Conservation (phyloP, 92 coral and sea anemone genomes). For the Bergia sp. region DNA sequence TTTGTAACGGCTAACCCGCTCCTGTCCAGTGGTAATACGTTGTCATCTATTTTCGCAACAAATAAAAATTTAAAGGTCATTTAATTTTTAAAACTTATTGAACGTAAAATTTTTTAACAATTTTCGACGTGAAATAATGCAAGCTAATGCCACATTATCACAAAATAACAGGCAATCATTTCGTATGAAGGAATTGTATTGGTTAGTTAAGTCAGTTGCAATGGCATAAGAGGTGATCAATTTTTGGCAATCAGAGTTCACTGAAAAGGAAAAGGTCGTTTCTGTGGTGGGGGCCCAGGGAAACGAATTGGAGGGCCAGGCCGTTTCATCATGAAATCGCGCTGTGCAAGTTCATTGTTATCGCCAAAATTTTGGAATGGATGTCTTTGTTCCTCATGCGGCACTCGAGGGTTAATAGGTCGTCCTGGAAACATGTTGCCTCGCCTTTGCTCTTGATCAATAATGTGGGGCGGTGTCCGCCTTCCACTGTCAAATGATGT, state of each 20-base stretch:
- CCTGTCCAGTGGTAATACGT: background rate
- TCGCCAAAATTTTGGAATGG: constrained; percentile 35
- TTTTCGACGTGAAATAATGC: no score
- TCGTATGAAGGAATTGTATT: no score
- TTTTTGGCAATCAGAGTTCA: background rate
- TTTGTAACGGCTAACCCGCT: background rate
- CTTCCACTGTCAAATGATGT: constrained; percentile 71
- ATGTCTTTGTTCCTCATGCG: constrained; percentile 16
- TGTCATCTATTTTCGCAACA: background rate
- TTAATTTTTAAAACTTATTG: no score
- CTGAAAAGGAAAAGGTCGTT: constrained; percentile 35
- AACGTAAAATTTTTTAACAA: no score
- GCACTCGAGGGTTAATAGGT: constrained; percentile 37
- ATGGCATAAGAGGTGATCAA: background rate
- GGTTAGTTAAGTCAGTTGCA: background rate
- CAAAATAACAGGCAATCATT: no score
- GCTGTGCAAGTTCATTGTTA: constrained; percentile 37
- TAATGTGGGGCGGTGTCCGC: constrained; percentile 50
- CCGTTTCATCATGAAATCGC: constrained; percentile 36
- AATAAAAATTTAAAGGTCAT: background rate
- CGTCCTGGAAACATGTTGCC: constrained; percentile 32
- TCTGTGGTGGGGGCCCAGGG: constrained; percentile 37
- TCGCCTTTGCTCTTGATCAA: constrained; percentile 46
- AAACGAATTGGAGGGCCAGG: constrained; percentile 47
- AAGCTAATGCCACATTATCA: no score